Evolutionary conservation across 2,113 vertebrate species (phyloP).

Genomic region (Scortum barcoo): DNA sequence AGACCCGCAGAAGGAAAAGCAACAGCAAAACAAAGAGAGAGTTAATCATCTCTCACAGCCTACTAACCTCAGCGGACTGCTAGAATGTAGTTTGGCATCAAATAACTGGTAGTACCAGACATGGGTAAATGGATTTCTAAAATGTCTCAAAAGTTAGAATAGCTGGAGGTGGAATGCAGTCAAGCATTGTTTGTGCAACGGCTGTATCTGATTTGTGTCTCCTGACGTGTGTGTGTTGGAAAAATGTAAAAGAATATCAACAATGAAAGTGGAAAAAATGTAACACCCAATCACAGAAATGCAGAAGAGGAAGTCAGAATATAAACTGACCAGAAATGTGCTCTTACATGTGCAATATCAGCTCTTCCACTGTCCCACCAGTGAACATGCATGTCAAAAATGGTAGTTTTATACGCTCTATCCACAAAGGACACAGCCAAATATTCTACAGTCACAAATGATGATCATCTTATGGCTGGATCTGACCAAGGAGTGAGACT

Average conservation of each 20-base stretch:
- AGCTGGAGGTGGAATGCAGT: conserved; percentile 45
- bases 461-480: not conserved
- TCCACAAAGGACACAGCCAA: not conserved
- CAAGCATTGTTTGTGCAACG: conserved; percentile 42
- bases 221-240: not conserved
- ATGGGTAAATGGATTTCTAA: conserved; percentile 53
- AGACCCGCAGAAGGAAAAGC: conserved; percentile 74
- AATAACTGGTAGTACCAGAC: conserved; percentile 77
- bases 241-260: not conserved
- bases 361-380: too few species aligned
- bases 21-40: conserved; percentile 76
- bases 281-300: not conserved
- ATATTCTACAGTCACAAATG: not conserved
- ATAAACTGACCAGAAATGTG: too few species aligned
- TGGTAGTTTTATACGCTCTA: not conserved
- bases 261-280: not conserved
- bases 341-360: too few species aligned
- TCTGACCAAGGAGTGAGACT: conserved; percentile 4
- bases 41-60: conserved; percentile 83
- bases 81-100: conserved; percentile 74
- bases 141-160: conserved; percentile 39
- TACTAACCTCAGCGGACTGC: conserved; percentile 60
- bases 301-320: not conserved
- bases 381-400: not conserved
- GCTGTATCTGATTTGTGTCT: conserved; percentile 26